Evolutionary conservation across 2,888 invertebrate species (phyloP).

Genomic region (Drosophila algonquin): DNA sequence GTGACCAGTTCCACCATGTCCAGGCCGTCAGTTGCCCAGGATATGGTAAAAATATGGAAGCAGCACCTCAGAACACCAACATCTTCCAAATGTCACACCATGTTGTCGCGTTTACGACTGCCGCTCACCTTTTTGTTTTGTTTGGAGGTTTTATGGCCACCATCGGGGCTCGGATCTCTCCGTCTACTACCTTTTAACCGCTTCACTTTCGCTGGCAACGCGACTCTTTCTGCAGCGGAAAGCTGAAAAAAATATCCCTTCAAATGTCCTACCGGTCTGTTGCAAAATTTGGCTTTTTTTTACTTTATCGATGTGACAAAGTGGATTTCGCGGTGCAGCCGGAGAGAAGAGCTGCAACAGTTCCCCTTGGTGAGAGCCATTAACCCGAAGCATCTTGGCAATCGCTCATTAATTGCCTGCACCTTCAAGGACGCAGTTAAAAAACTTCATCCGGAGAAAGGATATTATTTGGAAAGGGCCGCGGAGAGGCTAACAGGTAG

Average conservation of each 20-base stretch:
- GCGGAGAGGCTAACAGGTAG: constrained; percentile 62
- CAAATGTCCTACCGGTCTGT: constrained; percentile 21
- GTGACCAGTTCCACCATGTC: constrained; percentile 26
- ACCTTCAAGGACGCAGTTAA: constrained; percentile 56
- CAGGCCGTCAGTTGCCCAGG: constrained; percentile 33
- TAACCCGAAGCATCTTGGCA: constrained; percentile 47
- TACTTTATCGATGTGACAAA: constrained; percentile 50
- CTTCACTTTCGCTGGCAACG: constrained; percentile 62
- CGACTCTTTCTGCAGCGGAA: background rate
- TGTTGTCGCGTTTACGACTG: constrained; percentile 74
- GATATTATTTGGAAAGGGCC: constrained; percentile 51
- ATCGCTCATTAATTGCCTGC: constrained; percentile 28
- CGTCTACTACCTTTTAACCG: constrained; percentile 58
- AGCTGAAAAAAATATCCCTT: background rate
- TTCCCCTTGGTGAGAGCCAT: constrained; percentile 51
- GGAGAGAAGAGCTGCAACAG: constrained; percentile 34
- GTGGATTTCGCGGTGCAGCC: constrained; percentile 18
- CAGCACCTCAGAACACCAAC: constrained; percentile 14
- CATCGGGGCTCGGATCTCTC: constrained; percentile 48
- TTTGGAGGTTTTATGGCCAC: constrained; percentile 67
- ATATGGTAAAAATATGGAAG: constrained; percentile 61
- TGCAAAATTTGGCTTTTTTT: constrained; percentile 45
- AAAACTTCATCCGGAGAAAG: constrained; percentile 50
- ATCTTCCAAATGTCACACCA: constrained; percentile 71
- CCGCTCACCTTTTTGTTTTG: constrained; percentile 75